Conservation (phyloP, 2,797 vertebrate genomes). For the Spondyliosoma cantharus region DNA sequence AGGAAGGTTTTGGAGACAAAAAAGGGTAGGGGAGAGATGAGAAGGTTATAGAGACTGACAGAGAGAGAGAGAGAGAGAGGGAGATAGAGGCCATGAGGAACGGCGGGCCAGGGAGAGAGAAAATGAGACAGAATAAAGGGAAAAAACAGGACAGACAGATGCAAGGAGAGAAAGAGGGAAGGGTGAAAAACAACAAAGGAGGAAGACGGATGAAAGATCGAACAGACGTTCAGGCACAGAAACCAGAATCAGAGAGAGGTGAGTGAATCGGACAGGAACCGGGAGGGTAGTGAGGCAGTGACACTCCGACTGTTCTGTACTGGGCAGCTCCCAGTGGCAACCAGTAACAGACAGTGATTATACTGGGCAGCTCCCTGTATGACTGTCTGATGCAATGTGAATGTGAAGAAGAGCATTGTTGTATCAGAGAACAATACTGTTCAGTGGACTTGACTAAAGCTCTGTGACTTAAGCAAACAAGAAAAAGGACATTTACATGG, state of each 20-base stretch:
- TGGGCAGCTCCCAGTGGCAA: conserved; percentile 44
- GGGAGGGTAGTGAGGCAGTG: not conserved
- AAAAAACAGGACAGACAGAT: conserved; percentile 8
- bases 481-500: not conserved
- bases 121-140: conserved; percentile 13
- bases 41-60: conserved; percentile 49
- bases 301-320: conserved; percentile 27
- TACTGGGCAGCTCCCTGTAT: conserved; percentile 41
- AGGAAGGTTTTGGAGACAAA: conserved; percentile 36
- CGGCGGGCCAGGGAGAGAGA: not conserved
- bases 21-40: conserved; percentile 22
- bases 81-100: not conserved
- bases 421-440: not conserved
- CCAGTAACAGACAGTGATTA: conserved; percentile 17
- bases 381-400: conserved; percentile 31
- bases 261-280: conserved; percentile 3
- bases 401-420: conserved; percentile 13
- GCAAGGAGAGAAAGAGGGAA: conserved; percentile 4
- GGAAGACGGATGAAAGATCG: not conserved
- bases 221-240: not conserved
- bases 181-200: conserved; percentile 6
- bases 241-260: conserved; percentile 12
- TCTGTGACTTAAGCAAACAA: conserved; percentile 15
- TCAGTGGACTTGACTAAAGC: not conserved
- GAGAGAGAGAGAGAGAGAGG: conserved; percentile 31